Percentiles rank a stretch among this genome's conserved stretches.
Conservation (phyloP, 2,888 invertebrate genomes). For the Mythimna lalbum region DNA sequence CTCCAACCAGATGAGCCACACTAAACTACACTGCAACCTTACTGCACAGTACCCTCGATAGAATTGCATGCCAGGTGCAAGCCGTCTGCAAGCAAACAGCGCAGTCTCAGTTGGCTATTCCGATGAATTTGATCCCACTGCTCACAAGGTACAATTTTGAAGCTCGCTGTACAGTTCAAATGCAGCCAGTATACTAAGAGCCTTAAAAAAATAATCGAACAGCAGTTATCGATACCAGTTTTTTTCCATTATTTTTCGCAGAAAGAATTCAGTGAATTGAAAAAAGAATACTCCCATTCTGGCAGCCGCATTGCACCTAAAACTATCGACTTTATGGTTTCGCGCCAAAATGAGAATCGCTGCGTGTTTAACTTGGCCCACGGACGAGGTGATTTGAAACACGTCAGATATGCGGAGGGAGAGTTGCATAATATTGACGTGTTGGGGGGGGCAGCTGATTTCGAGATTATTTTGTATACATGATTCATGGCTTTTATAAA, state of each 20-base stretch:
- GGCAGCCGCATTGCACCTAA: conserved; percentile 72
- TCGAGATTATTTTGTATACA: conserved; percentile 3
- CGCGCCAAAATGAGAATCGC: conserved; percentile 64
- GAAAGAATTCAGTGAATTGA: conserved; percentile 54
- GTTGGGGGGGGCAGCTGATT: background rate
- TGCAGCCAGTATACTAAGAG: too few relatives aligned
- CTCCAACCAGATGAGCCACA: background rate
- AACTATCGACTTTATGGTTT: conserved; percentile 65
- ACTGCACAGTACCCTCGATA: background rate
- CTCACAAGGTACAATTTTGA: background rate
- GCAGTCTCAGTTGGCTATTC: background rate
- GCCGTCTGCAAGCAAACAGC: too few relatives aligned
- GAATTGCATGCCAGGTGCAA: background rate
- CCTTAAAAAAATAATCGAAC: background rate
- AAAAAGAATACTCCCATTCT: conserved; percentile 55
- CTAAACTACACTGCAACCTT: background rate
- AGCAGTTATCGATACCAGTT: background rate
- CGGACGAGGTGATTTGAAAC: conserved; percentile 37
- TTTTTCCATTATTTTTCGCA: conserved; percentile 12
- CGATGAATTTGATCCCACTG: background rate
- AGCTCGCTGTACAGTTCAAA: too few relatives aligned
- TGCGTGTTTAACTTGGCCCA: conserved; percentile 63
- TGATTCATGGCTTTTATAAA: conserved; percentile 8
- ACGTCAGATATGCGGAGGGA: conserved; percentile 32
- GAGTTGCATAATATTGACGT: conserved; percentile 23